Conservation (phyloP, 2,113 vertebrate species). For the Cyphomyrus plagiostoma region DNA sequence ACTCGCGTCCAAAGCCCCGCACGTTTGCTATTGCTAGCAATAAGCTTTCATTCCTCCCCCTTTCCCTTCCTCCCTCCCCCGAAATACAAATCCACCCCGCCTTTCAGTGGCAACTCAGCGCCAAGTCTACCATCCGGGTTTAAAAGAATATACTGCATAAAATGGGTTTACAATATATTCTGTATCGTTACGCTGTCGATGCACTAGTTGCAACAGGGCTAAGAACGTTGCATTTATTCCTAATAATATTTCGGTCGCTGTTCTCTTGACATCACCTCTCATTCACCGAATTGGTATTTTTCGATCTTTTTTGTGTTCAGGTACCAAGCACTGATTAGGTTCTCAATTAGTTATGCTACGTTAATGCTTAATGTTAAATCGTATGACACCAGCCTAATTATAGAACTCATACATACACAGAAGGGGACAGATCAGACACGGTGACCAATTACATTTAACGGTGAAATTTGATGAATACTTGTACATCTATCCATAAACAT, state of each 20-base stretch:
- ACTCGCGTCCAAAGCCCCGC: conserved; percentile 45
- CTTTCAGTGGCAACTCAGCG: conserved; percentile 29
- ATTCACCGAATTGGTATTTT: background rate
- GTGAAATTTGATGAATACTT: background rate
- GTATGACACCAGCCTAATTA: background rate
- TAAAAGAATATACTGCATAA: background rate
- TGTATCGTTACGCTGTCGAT: background rate
- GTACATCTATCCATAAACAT: background rate
- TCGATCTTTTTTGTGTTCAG: background rate
- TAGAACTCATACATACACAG: background rate
- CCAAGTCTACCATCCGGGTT: conserved; percentile 5
- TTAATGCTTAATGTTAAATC: background rate
- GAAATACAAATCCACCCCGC: conserved; percentile 26
- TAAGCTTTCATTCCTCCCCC: conserved; percentile 38
- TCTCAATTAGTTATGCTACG: background rate
- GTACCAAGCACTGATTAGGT: background rate
- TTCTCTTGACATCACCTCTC: background rate
- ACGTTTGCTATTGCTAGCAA: conserved; percentile 50
- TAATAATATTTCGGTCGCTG: background rate
- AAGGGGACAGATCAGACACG: background rate
- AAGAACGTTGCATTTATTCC: background rate
- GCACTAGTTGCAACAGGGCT: background rate
- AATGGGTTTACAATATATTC: background rate
- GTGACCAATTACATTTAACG: background rate
- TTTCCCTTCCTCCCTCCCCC: conserved; percentile 28